Percentiles rank a stretch among this genome's conserved stretches.
Evolutionary conservation across 1,140 invertebrate species (phyloP).

Genomic region (Stratiolaelaps scimitus): DNA sequence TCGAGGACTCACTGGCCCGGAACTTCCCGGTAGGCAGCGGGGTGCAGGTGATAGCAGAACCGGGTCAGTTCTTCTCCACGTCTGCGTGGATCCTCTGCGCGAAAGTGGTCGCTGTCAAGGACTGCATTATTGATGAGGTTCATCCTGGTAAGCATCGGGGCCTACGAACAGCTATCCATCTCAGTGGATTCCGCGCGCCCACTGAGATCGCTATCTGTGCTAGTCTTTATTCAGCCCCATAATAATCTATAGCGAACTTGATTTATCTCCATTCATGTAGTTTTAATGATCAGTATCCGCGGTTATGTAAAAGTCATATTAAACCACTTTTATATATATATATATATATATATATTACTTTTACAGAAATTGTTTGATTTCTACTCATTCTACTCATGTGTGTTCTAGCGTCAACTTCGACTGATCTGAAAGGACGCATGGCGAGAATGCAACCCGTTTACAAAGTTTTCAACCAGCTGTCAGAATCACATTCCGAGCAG

Average conservation of each 20-base stretch:
- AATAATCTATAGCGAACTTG: too few species aligned
- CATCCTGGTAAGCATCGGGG: not conserved
- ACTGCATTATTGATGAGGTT: not conserved
- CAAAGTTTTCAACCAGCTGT: constrained; percentile 16
- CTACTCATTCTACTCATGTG: too few species aligned
- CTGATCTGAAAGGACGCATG: constrained; percentile 21
- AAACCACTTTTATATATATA: too few species aligned
- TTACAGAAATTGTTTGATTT: too few species aligned
- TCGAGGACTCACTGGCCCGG: constrained; percentile 40
- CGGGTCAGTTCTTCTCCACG: constrained; percentile 44
- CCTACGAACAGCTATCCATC: too few species aligned
- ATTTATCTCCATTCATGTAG: too few species aligned
- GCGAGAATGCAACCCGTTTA: constrained; percentile 14
- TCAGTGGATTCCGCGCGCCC: too few species aligned
- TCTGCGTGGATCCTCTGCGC: constrained; percentile 43
- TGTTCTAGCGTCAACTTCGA: not conserved
- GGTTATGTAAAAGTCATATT: too few species aligned
- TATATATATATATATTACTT: too few species aligned
- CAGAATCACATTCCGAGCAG: constrained; percentile 15
- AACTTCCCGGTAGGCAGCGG: constrained; percentile 41
- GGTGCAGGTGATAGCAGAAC: constrained; percentile 44
- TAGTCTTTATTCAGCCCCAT: too few species aligned
- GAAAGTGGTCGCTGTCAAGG: constrained; percentile 41
- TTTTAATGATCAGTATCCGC: too few species aligned
- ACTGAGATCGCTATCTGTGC: too few species aligned